Percentiles rank a stretch among this genome's conserved stretches.
phyloP scores from a whole-genome alignment of 2,113 vertebrate species.

The Tylochromis polylepis region DNA sequence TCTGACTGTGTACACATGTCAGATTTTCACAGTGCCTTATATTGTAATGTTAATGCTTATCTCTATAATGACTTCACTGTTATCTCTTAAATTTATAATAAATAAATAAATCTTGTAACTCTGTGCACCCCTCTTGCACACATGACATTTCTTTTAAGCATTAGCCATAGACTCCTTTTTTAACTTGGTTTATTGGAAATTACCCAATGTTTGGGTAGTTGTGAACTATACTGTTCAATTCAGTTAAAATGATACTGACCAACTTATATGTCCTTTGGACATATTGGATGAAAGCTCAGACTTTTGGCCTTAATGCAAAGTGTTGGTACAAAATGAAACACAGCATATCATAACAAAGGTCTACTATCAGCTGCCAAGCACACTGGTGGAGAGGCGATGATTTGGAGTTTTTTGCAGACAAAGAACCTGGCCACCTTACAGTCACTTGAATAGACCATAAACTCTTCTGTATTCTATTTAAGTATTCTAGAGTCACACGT shows the following conservation, averaged over 20 bases:
- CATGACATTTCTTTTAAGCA: no score
- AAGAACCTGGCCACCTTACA: not conserved
- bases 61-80: not conserved
- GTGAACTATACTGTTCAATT: no score
- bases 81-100: not conserved
- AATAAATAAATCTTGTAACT: not conserved
- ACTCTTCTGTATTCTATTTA: not conserved
- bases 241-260: no score
- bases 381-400: not conserved
- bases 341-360: not conserved
- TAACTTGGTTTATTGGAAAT: not conserved
- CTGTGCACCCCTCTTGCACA: not conserved
- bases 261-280: no score
- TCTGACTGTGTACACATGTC: not conserved
- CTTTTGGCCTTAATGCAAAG: no score
- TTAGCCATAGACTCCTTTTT: not conserved
- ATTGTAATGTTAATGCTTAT: not conserved
- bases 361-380: not conserved
- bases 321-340: not conserved
- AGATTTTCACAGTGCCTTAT: not conserved
- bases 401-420: not conserved
- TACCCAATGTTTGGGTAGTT: not conserved
- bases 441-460: not conserved
- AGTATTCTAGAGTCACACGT: not conserved
- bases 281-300: no score